These are phyloP conservation scores for Coryphaenoides rupestris DNA, from an alignment of 2,113 vertebrate species.

Conservation along the genomic window DNA sequence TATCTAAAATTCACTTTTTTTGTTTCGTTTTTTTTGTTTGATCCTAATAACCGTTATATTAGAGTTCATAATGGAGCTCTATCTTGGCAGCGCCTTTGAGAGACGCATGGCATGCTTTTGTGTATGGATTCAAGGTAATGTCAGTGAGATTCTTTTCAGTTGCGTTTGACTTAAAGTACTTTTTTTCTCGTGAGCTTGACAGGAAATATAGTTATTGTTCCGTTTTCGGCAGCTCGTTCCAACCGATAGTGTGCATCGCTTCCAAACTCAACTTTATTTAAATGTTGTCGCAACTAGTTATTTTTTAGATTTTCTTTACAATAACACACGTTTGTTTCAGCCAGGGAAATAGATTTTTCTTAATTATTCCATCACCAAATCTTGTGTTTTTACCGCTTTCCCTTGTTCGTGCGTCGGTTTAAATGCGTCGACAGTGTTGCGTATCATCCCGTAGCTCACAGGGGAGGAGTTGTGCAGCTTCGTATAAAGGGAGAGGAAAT, in stretches of 20 bases:
- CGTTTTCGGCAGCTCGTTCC: not conserved
- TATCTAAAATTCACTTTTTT: conserved; percentile 69
- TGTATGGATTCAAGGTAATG: not conserved
- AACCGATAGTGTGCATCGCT: conserved; percentile 13
- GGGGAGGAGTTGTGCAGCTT: conserved; percentile 24
- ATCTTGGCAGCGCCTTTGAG: conserved; percentile 25
- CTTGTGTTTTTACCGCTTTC: conserved; percentile 35
- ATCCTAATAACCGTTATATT: conserved; percentile 38
- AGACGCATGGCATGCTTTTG: conserved; percentile 47
- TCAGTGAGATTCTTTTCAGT: not conserved
- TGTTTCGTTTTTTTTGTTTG: conserved; percentile 45
- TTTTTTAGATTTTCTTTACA: conserved; percentile 18
- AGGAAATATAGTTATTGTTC: not conserved
- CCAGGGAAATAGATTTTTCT: conserved; percentile 10
- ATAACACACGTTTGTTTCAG: conserved; percentile 24
- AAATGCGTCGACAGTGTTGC: conserved; percentile 27
- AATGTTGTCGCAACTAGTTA: not conserved
- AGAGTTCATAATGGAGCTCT: conserved; percentile 22
- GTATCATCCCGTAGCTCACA: conserved; percentile 36
- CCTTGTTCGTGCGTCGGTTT: conserved; percentile 26
- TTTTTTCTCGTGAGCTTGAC: not conserved
- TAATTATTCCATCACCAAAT: conserved; percentile 36
- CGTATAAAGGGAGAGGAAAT: not conserved
- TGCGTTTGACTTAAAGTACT: not conserved
- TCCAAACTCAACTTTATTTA: conserved; percentile 24